A percentile compares a stretch with the other conserved stretches of the same genome.
Evolutionary conservation across 2,888 invertebrate species (phyloP).

Genomic region (Melieria omissa): DNA sequence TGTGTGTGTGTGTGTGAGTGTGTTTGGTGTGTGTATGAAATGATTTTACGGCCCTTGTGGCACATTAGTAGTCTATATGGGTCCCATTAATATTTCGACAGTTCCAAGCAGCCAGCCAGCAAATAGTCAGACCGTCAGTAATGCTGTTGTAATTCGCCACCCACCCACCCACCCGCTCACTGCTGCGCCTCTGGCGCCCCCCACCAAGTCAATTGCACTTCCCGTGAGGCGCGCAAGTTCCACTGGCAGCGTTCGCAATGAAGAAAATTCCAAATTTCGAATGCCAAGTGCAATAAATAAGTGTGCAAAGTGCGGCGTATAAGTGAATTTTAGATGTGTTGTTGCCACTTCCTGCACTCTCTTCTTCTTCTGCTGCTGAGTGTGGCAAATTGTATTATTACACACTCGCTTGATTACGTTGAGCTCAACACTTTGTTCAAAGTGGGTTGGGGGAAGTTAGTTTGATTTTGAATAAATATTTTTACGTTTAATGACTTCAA

Average conservation of each 20-base stretch:
- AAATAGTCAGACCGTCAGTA: too few species aligned
- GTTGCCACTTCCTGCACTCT: background rate
- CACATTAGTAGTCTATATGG: constrained; percentile 63
- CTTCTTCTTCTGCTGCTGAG: too few species aligned
- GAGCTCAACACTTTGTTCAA: too few species aligned
- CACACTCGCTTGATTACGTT: too few species aligned
- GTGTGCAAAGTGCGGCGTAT: constrained; percentile 18
- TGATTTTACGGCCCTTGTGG: constrained; percentile 61
- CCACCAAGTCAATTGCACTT: background rate
- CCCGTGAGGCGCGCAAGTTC: background rate
- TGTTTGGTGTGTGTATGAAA: constrained; percentile 26
- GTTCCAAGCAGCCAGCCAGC: background rate
- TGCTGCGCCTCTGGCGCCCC: background rate
- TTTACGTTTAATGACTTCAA: too few species aligned
- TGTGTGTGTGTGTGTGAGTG: constrained; percentile 6
- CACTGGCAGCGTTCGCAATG: background rate
- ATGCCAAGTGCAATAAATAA: constrained; percentile 29
- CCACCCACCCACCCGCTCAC: background rate
- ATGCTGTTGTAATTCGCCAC: too few species aligned
- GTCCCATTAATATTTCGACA: constrained; percentile 58
- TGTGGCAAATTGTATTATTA: too few species aligned
- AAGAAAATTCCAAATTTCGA: background rate
- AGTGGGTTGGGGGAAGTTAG: too few species aligned
- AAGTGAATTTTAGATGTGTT: constrained; percentile 28
- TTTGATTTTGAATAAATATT: too few species aligned